Evolutionary conservation across 2,797 vertebrate species (phyloP).

Genomic region (Sus cebifrons): DNA sequence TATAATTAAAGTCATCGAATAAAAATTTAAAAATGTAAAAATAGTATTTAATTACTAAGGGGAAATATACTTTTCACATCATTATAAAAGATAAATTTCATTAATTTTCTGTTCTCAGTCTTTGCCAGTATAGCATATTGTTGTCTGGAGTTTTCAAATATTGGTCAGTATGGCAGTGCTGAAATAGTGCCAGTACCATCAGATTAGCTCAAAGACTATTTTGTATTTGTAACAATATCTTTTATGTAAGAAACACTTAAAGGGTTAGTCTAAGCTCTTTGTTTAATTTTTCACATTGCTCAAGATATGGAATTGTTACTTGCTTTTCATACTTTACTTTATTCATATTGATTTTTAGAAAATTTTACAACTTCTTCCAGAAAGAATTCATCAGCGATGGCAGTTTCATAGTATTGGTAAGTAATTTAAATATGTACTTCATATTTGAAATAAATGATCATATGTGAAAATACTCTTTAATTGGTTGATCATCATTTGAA

Average conservation of each 20-base stretch:
- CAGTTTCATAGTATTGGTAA: conserved; percentile 99
- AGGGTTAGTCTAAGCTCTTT: background rate
- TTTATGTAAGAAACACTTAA: background rate
- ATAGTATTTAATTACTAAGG: conserved; percentile 30
- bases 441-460: conserved; percentile 66
- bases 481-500: conserved; percentile 31
- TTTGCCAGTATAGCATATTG: conserved; percentile 59
- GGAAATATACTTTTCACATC: conserved; percentile 44
- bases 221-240: conserved; percentile 33
- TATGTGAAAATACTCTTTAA: conserved; percentile 58
- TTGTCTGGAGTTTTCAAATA: conserved; percentile 25
- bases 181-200: background rate
- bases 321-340: conserved; percentile 64
- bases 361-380: conserved; percentile 99
- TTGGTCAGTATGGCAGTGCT: background rate
- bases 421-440: conserved; percentile 53
- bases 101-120: conserved; percentile 36
- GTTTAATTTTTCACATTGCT: conserved; percentile 44
- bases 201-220: background rate
- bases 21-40: too few relatives aligned
- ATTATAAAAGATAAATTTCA: conserved; percentile 43
- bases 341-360: conserved; percentile 92
- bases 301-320: conserved; percentile 51
- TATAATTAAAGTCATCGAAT: too few relatives aligned
- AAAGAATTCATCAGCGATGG: conserved; percentile 98